A percentile compares a stretch with the other conserved stretches of the same genome.
Evolutionary conservation across 2,113 vertebrate genomes (phyloP).

Genomic region (Brachypodius melanocephalos): DNA sequence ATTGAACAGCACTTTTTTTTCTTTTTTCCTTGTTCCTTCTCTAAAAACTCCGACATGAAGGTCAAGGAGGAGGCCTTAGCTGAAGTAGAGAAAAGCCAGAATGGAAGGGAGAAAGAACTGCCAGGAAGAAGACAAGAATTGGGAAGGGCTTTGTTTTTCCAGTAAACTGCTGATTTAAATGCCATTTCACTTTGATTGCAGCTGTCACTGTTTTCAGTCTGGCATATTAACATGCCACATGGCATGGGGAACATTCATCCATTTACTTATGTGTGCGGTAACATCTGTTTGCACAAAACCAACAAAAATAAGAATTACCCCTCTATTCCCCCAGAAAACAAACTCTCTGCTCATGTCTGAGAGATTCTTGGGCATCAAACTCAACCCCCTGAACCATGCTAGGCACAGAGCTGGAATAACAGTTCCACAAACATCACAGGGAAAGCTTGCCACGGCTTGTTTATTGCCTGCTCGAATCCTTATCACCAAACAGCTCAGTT

Average conservation of each 20-base stretch:
- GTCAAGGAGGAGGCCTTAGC: background rate
- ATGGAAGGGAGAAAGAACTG: background rate
- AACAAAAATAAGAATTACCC: background rate
- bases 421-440: background rate
- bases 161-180: background rate
- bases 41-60: background rate
- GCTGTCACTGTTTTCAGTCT: background rate
- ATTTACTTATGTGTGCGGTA: background rate
- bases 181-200: background rate
- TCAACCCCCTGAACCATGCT: background rate
- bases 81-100: background rate
- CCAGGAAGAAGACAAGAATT: background rate
- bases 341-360: background rate
- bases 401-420: background rate
- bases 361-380: background rate
- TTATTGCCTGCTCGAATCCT: constrained; percentile 22
- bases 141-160: background rate
- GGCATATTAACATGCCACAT: rapidly evolving
- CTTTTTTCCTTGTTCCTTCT: background rate
- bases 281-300: background rate
- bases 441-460: constrained; percentile 1
- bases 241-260: background rate
- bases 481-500: background rate
- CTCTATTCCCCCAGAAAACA: background rate
- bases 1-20: background rate